Evolutionary conservation across 2,113 vertebrate genomes (phyloP).

Genomic region (Myodes glareolus): DNA sequence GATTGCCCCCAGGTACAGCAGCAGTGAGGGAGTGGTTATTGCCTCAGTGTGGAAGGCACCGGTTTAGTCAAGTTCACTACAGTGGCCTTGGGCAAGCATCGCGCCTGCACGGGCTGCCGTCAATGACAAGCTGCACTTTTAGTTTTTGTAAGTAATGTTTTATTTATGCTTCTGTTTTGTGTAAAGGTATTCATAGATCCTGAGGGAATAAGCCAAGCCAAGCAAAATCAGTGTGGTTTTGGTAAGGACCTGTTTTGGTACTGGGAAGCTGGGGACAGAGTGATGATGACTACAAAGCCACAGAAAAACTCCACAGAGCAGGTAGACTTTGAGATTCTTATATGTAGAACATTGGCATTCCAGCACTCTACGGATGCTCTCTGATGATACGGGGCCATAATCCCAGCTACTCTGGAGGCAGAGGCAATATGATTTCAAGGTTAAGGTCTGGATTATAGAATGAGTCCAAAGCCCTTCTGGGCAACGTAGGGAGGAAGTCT

Average conservation of each 20-base stretch:
- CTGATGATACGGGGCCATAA: too few relatives aligned
- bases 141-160: not conserved
- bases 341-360: not conserved
- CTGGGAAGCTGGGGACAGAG: constrained; percentile 8
- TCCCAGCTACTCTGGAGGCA: not conserved
- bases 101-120: not conserved
- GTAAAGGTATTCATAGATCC: not conserved
- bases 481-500: not conserved
- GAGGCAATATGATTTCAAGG: not conserved
- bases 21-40: not conserved
- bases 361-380: not conserved
- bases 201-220: constrained; percentile 39
- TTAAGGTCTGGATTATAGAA: not conserved
- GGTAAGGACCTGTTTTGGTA: constrained; percentile 7
- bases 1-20: rapidly evolving
- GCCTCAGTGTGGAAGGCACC: not conserved
- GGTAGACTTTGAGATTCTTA: not conserved
- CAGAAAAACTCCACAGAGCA: constrained; percentile 1
- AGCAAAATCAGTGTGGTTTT: not conserved
- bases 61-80: not conserved
- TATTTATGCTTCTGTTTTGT: constrained; percentile 33
- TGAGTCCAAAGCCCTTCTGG: not conserved
- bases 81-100: not conserved
- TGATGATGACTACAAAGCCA: not conserved
- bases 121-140: not conserved